Conservation (phyloP, 1,140 invertebrate species). For the Macrocentrus cingulum region DNA sequence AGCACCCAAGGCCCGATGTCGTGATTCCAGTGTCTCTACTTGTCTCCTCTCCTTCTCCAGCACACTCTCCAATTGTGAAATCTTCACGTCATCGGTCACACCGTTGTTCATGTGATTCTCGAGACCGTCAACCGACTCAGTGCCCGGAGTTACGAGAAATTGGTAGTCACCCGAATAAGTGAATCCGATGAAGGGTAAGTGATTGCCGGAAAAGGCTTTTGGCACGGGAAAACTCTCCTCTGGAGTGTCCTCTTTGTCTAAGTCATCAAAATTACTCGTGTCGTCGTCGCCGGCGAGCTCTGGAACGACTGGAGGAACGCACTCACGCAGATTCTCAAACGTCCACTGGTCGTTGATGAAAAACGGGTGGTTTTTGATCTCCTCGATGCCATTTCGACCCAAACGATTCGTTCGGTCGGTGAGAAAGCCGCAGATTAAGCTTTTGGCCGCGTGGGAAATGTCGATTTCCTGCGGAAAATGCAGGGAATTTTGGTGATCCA, state of each 20-base stretch:
- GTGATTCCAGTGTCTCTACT: conserved; percentile 72
- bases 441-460: conserved; percentile 89
- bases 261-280: conserved; percentile 97
- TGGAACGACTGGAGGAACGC: conserved; percentile 94
- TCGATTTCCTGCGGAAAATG: conserved; percentile 93
- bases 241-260: conserved; percentile 86
- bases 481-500: conserved; percentile 96
- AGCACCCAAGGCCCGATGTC: conserved; percentile 68
- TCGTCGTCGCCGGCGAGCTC: conserved; percentile 95
- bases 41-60: conserved; percentile 71
- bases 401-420: conserved; percentile 89
- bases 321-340: conserved; percentile 92
- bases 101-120: conserved; percentile 69
- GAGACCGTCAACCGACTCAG: conserved; percentile 58
- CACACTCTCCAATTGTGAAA: conserved; percentile 71
- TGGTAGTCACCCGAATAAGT: conserved; percentile 94
- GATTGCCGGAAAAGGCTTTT: conserved; percentile 97
- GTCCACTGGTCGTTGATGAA: conserved; percentile 98
- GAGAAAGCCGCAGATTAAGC: conserved; percentile 89
- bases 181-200: conserved; percentile 98
- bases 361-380: conserved; percentile 94
- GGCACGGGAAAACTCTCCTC: conserved; percentile 93
- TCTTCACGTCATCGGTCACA: conserved; percentile 61
- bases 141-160: conserved; percentile 51
- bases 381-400: conserved; percentile 90